Conservation (phyloP, 2,113 vertebrate species). For the Conger conger region DNA sequence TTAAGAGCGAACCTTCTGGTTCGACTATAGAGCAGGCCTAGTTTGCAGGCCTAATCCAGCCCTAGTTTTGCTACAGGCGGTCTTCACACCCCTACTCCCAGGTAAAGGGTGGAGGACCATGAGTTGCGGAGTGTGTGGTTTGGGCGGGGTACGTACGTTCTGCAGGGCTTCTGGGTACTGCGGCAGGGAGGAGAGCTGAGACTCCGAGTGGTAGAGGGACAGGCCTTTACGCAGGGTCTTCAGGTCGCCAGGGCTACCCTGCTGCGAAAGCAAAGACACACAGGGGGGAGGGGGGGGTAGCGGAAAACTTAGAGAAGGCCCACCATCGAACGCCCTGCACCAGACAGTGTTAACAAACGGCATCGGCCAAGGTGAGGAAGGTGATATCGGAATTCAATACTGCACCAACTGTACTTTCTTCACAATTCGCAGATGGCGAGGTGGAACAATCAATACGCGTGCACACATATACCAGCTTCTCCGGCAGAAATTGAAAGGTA, state of each 20-base stretch:
- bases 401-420: neutral
- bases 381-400: neutral
- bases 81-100: no score
- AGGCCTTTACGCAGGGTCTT: conserved; percentile 80
- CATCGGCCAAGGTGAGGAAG: neutral
- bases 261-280: conserved; percentile 46
- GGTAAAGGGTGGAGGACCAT: no score
- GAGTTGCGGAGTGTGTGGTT: no score
- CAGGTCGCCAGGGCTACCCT: conserved; percentile 71
- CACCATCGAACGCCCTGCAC: neutral
- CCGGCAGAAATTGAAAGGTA: neutral
- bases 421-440: neutral
- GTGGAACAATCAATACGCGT: neutral
- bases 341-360: neutral
- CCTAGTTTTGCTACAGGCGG: no score
- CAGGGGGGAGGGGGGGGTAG: neutral
- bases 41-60: no score
- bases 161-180: conserved; percentile 77
- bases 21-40: no score
- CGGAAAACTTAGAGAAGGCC: neutral
- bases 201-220: conserved; percentile 82
- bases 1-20: neutral
- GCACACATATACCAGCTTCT: neutral
- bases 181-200: conserved; percentile 75
- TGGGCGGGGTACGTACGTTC: conserved; percentile 67